These are phyloP conservation scores for Sphaerodactylus townsendi DNA, from an alignment of 2,113 vertebrate species.

Conservation along the genomic window DNA sequence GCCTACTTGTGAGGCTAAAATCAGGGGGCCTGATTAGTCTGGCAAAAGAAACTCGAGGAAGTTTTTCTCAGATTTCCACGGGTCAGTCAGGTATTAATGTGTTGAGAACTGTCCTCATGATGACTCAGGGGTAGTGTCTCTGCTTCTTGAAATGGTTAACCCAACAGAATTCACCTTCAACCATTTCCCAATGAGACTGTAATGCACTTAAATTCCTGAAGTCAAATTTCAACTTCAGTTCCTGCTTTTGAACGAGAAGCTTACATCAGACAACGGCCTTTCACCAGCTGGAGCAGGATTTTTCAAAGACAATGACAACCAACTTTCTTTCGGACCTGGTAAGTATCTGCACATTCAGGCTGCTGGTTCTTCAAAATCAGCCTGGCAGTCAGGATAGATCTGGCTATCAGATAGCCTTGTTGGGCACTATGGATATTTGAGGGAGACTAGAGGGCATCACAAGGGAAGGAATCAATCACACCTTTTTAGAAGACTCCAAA, in stretches of 20 bases:
- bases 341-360: constrained; percentile 34
- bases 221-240: constrained; percentile 51
- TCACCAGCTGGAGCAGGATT: constrained; percentile 32
- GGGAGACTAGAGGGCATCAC: too few species aligned
- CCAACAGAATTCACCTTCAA: constrained; percentile 10
- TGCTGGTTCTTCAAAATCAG: background rate
- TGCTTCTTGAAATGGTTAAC: constrained; percentile 61
- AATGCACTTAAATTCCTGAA: constrained; percentile 3
- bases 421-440: too few species aligned
- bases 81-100: rapidly evolving
- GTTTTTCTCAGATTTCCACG: background rate
- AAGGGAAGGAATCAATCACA: too few species aligned
- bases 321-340: constrained; percentile 58
- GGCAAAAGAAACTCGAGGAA: background rate
- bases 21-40: background rate
- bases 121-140: constrained; percentile 26
- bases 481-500: too few species aligned
- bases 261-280: constrained; percentile 11
- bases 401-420: too few species aligned
- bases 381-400: background rate
- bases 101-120: constrained; percentile 19
- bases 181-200: constrained; percentile 29
- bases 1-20: too few species aligned
- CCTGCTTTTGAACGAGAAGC: background rate
- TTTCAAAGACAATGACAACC: constrained; percentile 40